A percentile compares a stretch with the other conserved stretches of the same genome.
Conservation (phyloP, 1,140 invertebrate genomes). For the Drosophila erecta region DNA sequence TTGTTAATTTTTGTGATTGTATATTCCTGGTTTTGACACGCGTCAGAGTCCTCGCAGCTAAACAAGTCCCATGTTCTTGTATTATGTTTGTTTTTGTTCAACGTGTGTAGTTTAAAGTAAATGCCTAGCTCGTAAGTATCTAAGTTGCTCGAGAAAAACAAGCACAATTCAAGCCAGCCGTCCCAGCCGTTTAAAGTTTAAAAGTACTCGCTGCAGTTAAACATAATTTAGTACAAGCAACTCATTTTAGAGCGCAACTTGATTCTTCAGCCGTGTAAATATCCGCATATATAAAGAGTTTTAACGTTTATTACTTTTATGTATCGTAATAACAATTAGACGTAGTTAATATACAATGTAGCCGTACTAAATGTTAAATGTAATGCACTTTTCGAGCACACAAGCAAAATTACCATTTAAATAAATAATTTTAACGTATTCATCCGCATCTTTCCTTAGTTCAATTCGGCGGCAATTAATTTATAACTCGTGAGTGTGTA, state of each 20-base stretch:
- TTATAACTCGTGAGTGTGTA: slow-evolving; percentile 68
- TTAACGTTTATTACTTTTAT: slow-evolving; percentile 77
- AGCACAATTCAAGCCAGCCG: slow-evolving; percentile 58
- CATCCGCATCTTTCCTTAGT: slow-evolving; percentile 65
- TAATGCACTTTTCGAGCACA: slow-evolving; percentile 57
- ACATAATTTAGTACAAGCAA: slow-evolving; percentile 46
- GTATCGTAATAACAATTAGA: slow-evolving; percentile 74
- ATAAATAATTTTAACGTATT: slow-evolving; percentile 42
- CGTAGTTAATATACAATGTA: slow-evolving; percentile 55
- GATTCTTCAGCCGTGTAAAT: slow-evolving; percentile 60
- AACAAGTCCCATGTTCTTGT: slow-evolving; percentile 40
- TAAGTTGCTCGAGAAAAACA: slow-evolving; percentile 60
- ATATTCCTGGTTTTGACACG: slow-evolving; percentile 63
- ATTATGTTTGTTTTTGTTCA: slow-evolving; percentile 75
- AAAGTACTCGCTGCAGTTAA: slow-evolving; percentile 29
- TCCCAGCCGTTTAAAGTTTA: slow-evolving; percentile 38
- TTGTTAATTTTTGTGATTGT: slow-evolving; percentile 84
- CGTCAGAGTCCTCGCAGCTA: slow-evolving; percentile 17
- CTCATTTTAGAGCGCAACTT: slow-evolving; percentile 47
- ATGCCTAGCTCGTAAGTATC: slow-evolving; percentile 49
- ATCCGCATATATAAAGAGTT: slow-evolving; percentile 44
- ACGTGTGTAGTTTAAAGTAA: slow-evolving; percentile 48
- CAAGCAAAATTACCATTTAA: slow-evolving; percentile 48
- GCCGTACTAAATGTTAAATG: slow-evolving; percentile 44
- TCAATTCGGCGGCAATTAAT: slow-evolving; percentile 69